Percentiles rank a stretch among this genome's conserved stretches.
Conservation (phyloP, 2,888 invertebrate species). For the Oscheius sp. region DNA sequence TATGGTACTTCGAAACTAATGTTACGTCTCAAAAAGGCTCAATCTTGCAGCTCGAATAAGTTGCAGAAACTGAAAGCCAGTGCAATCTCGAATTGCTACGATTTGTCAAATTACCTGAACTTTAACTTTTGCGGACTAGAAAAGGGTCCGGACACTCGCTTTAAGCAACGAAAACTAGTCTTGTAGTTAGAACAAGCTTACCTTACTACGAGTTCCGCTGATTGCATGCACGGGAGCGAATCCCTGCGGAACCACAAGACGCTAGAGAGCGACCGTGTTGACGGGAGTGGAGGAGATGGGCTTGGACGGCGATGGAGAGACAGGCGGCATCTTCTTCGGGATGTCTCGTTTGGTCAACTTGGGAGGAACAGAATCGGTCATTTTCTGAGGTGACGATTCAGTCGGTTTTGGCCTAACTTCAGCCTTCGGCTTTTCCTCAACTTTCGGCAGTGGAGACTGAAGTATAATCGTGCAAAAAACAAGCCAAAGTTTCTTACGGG, state of each 20-base stretch:
- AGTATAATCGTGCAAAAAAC: background rate
- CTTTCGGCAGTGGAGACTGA: too few species aligned
- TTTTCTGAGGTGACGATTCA: background rate
- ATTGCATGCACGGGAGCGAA: constrained; percentile 71
- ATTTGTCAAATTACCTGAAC: too few species aligned
- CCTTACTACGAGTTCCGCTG: constrained; percentile 80
- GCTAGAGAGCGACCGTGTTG: constrained; percentile 64
- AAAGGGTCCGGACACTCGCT: too few species aligned
- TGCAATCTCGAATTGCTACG: too few species aligned
- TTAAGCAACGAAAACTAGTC: background rate
- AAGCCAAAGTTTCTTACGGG: background rate
- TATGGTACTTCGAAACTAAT: too few species aligned
- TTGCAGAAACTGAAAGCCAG: too few species aligned
- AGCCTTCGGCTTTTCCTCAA: too few species aligned
- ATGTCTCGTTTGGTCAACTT: constrained; percentile 45
- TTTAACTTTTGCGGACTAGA: too few species aligned
- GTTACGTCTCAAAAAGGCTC: too few species aligned
- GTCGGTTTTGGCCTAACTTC: background rate
- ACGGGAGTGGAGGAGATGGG: constrained; percentile 67
- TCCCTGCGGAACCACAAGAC: constrained; percentile 62
- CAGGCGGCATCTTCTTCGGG: constrained; percentile 53
- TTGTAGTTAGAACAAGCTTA: constrained; percentile 73
- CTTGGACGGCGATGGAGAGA: constrained; percentile 75
- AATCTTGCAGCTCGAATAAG: too few species aligned
- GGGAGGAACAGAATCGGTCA: background rate